Evolutionary conservation across 2,113 vertebrate genomes (phyloP).

Genomic region (Odocoileus hemionus): DNA sequence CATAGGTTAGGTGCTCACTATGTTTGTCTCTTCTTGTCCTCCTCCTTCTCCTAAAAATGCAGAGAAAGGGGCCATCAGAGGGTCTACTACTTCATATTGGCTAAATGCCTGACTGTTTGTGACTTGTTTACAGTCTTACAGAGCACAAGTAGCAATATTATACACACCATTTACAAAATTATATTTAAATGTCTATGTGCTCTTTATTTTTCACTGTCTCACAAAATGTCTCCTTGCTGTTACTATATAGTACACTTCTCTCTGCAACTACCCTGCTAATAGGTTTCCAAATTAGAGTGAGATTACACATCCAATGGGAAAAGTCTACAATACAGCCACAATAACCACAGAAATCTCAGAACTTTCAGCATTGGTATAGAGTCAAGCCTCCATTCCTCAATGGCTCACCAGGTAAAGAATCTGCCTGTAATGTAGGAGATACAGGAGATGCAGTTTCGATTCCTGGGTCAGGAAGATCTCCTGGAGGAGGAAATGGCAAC

Average conservation of each 20-base stretch:
- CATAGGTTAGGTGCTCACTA: neutral
- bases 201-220: neutral
- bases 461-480: neutral
- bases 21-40: neutral
- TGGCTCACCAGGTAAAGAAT: neutral
- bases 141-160: neutral
- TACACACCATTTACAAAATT: neutral
- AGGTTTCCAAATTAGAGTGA: neutral
- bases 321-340: fast-evolving
- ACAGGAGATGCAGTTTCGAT: fast-evolving
- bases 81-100: neutral
- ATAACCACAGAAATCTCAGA: neutral
- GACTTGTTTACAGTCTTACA: neutral
- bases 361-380: neutral
- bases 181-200: neutral
- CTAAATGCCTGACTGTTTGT: neutral
- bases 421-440: neutral
- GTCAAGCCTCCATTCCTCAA: neutral
- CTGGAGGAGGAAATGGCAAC: neutral
- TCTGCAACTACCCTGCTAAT: neutral
- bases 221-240: neutral
- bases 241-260: neutral
- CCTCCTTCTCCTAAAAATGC: neutral
- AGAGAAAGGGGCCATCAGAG: neutral
- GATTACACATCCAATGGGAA: neutral